Evolutionary conservation across 1,140 invertebrate species (phyloP).

Genomic region (Luehdorfia chinensis): DNA sequence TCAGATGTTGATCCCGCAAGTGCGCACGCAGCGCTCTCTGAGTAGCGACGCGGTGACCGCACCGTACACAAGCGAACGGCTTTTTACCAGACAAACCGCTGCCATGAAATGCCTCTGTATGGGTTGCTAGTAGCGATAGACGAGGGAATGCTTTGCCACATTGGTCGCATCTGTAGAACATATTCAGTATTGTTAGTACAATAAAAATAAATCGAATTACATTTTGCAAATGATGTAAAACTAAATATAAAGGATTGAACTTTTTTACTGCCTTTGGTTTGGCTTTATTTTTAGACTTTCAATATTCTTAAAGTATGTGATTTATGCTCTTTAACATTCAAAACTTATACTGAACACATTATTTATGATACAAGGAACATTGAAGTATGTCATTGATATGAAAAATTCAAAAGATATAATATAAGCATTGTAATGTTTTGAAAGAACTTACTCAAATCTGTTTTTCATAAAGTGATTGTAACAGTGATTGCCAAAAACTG

Average conservation of each 20-base stretch:
- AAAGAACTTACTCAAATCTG: conserved; percentile 61
- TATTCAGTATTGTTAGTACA: not conserved
- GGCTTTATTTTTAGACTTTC: too few relatives aligned
- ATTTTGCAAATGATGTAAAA: too few relatives aligned
- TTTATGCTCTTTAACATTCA: too few relatives aligned
- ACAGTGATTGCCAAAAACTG: conserved; percentile 47
- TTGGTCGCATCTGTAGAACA: conserved; percentile 40
- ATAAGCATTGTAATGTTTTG: too few relatives aligned
- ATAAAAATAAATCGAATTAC: not conserved
- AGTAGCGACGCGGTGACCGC: conserved; percentile 31
- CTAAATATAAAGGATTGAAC: too few relatives aligned
- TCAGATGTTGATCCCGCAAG: conserved; percentile 29
- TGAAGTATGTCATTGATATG: too few relatives aligned
- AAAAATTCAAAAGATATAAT: too few relatives aligned
- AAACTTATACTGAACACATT: too few relatives aligned
- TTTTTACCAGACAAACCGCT: conserved; percentile 16
- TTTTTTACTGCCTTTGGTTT: too few relatives aligned
- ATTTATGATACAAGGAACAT: too few relatives aligned
- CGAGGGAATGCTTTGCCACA: conserved; percentile 47
- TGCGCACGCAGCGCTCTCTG: conserved; percentile 35
- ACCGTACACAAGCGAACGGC: conserved; percentile 38
- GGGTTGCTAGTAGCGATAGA: conserved; percentile 43
- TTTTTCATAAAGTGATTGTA: conserved; percentile 51
- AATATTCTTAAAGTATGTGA: too few relatives aligned
- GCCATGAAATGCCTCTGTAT: conserved; percentile 39